Evolutionary conservation across 1,140 invertebrate species (phyloP).

Genomic region (Nixonia krombeini): DNA sequence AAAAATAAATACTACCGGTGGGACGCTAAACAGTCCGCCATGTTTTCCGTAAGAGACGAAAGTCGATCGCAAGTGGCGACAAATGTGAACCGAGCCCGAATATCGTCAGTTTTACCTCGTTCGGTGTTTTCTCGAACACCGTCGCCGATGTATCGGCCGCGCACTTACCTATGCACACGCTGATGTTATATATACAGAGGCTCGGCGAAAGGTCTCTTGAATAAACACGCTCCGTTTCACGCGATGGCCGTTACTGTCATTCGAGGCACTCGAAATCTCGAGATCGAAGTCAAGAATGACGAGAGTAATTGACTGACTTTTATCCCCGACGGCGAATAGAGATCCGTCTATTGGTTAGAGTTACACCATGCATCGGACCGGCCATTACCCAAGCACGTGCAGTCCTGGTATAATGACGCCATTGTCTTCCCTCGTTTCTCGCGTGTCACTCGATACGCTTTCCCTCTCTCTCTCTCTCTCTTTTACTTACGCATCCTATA

Average conservation of each 20-base stretch:
- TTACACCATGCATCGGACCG: constrained; percentile 40
- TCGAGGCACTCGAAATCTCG: constrained; percentile 27
- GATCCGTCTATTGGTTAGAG: constrained; percentile 54
- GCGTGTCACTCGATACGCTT: neutral
- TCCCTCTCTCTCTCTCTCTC: too few relatives aligned
- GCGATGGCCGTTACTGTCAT: constrained; percentile 19
- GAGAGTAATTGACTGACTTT: constrained; percentile 31
- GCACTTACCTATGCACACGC: neutral
- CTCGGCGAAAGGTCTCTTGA: constrained; percentile 29
- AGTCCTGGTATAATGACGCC: constrained; percentile 34
- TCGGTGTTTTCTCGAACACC: neutral
- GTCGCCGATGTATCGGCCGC: neutral
- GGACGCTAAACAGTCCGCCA: constrained; percentile 34
- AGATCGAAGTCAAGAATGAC: constrained; percentile 21
- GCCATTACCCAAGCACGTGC: constrained; percentile 21
- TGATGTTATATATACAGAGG: constrained; percentile 11
- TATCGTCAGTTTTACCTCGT: neutral
- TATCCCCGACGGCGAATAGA: constrained; percentile 46
- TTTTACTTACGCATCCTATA: too few relatives aligned
- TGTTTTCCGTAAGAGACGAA: too few relatives aligned
- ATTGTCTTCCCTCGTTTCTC: constrained; percentile 34
- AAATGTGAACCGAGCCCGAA: too few relatives aligned
- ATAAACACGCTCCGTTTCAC: constrained; percentile 31
- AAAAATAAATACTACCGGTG: constrained; percentile 45
- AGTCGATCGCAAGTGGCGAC: too few relatives aligned